These are phyloP conservation scores for Glaucomys volans DNA, from an alignment of 2,113 vertebrate genomes.

Conservation along the genomic window DNA sequence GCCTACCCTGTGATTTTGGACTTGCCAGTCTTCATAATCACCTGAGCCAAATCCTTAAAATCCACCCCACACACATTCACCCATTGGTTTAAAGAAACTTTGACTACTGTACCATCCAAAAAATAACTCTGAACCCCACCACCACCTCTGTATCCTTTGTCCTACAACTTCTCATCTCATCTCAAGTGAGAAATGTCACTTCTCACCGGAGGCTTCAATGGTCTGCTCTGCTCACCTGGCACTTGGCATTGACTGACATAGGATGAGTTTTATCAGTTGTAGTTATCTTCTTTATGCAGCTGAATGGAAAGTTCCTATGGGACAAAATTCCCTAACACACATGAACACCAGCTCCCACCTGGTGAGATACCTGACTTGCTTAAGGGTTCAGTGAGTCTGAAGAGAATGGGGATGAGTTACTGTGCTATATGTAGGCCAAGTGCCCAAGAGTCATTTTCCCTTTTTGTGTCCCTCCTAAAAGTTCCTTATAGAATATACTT, in stretches of 20 bases:
- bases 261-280: neutral
- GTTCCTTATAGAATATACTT: neutral
- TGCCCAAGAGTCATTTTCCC: neutral
- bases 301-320: neutral
- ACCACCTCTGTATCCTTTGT: neutral
- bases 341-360: neutral
- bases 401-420: neutral
- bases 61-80: neutral
- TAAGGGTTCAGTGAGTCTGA: neutral
- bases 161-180: neutral
- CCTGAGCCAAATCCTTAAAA: neutral
- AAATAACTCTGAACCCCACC: neutral
- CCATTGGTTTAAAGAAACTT: neutral
- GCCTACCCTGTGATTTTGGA: neutral
- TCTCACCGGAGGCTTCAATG: neutral
- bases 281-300: neutral
- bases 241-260: neutral
- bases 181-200: neutral
- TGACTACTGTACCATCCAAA: neutral
- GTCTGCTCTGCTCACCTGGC: neutral
- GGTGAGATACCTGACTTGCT: neutral
- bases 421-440: neutral
- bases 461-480: neutral
- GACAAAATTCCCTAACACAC: neutral
- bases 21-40: neutral